Evolutionary conservation across 2,888 invertebrate species (phyloP).

Genomic region (Cepaea hortensis): DNA sequence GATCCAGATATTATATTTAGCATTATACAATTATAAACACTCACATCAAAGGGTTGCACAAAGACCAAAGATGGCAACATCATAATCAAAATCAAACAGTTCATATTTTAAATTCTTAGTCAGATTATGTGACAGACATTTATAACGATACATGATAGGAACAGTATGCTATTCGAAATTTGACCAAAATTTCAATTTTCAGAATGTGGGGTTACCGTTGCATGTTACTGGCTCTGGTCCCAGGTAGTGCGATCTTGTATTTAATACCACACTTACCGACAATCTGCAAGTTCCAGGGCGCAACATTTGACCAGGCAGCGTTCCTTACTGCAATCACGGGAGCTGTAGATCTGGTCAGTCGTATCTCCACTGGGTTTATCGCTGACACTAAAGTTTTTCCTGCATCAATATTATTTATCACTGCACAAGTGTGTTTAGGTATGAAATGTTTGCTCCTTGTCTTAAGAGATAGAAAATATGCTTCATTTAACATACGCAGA

Average conservation of each 20-base stretch:
- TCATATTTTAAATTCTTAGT: no score
- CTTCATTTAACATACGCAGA: no score
- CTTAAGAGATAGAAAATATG: no score
- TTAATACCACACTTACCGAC: slow-evolving; percentile 26
- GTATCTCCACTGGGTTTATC: slow-evolving; percentile 40
- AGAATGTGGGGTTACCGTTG: slow-evolving; percentile 26
- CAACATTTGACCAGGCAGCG: slow-evolving; percentile 30
- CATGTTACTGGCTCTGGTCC: neutral
- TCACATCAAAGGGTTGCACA: no score
- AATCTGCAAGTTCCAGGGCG: slow-evolving; percentile 17
- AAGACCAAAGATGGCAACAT: no score
- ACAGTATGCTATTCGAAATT: no score
- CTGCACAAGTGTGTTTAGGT: neutral
- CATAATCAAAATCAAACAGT: no score
- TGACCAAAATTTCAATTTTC: neutral
- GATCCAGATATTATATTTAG: no score
- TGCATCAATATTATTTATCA: neutral
- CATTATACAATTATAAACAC: no score
- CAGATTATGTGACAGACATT: no score
- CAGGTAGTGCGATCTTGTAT: neutral
- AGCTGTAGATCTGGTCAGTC: slow-evolving; percentile 44
- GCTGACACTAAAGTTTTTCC: slow-evolving; percentile 39
- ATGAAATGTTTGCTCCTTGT: no score
- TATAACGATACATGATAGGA: no score
- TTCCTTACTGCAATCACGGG: slow-evolving; percentile 41